phyloP scores from a whole-genome alignment of 1,140 invertebrate genomes.

The Centruroides vittatus region DNA sequence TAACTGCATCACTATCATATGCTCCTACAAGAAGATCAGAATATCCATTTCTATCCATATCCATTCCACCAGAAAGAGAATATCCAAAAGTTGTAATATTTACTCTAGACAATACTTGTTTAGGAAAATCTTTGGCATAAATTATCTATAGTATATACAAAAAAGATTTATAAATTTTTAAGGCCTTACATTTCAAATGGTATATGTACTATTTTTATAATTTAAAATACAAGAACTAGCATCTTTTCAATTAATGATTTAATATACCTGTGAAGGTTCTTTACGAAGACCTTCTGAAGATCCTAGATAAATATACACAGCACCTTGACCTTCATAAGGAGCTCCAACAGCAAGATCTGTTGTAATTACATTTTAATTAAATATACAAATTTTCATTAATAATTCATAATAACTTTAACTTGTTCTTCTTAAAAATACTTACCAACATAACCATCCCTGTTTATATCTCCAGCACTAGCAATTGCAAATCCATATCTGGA shows the following conservation, averaged over 20 bases:
- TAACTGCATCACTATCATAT: conserved; percentile 59
- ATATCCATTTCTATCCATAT: conserved; percentile 83
- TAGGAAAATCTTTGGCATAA: conserved; percentile 35
- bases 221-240: too few relatives aligned
- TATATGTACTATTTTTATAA: too few relatives aligned
- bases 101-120: conserved; percentile 19
- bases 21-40: conserved; percentile 80
- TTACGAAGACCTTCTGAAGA: conserved; percentile 45
- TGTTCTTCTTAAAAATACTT: background rate
- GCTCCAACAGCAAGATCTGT: conserved; percentile 37
- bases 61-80: conserved; percentile 71
- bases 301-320: conserved; percentile 38
- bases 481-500: conserved; percentile 75
- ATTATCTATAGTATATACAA: conserved; percentile 32
- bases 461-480: conserved; percentile 72
- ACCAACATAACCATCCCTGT: conserved; percentile 42
- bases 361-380: background rate
- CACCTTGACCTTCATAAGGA: conserved; percentile 37
- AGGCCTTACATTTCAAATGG: background rate
- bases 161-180: background rate
- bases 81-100: conserved; percentile 59
- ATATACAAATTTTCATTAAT: background rate
- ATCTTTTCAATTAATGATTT: too few relatives aligned
- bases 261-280: conserved; percentile 53
- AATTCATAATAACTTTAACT: too few relatives aligned